Base-by-base conservation (phyloP, 2,888 invertebrate genomes). In the Troides aeacus region DNA sequence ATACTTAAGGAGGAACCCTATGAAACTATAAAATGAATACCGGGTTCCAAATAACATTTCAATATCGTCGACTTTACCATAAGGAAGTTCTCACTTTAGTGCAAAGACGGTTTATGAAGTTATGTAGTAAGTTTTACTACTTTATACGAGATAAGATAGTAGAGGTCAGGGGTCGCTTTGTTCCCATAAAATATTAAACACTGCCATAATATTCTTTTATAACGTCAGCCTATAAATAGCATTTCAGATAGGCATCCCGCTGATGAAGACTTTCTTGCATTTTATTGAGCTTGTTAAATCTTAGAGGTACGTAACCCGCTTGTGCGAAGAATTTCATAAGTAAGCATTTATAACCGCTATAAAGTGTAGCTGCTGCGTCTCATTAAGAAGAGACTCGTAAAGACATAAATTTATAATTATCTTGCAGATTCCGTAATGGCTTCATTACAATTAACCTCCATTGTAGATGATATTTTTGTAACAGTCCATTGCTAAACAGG, bases 241-340 rank as follows among this genome's bases (percentile, higher is more conserved):
- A 17, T 30, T 53, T 30, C 8, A 53, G 53, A 62, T 62, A 62
- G 39, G 36, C 61, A 42, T 57, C 46, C 23, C 36, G 57, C 24
- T 58, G 61, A 69, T 65, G 46, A 58, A 69, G 65, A 60, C 56
- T 58, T 69, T 62, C 62, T 65, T 57, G 60, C 30, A 62, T 69
- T 69, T 69, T 62, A 69, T 65, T 69, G 61, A 53, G 23, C 69
- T 69, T 69, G 61, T 69, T 64, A 69, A 69, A 69, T 64, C 56
- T 61, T 18, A 57, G 57, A 63, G 56, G 57, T 12, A 42, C 56
- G 64, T 61, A 61, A 64, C 61, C 42, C 18, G 58, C 62, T 46
- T 58, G 53, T 50, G 36, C 62, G 65, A 50, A 65, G 65, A 69
- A 65, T 57, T 65, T 69, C 58, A 57, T 65, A 65, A 66, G 30